phyloP scores from a whole-genome alignment of 2,113 vertebrate species.

The Stigmatopora nigra region DNA sequence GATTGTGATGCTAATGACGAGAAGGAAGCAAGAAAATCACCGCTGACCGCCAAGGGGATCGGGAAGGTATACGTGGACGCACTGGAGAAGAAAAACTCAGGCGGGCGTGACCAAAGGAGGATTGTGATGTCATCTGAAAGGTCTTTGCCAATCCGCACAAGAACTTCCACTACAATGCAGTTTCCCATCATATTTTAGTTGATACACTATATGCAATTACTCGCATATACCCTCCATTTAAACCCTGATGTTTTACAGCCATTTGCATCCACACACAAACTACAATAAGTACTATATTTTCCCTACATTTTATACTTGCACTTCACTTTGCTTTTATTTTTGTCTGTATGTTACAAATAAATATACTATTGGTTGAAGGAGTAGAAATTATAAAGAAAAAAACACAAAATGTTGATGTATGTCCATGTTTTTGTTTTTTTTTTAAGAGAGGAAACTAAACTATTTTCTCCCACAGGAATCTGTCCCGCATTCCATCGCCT shows the following conservation, averaged over 20 bases:
- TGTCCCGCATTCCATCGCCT: slow-evolving; percentile 60
- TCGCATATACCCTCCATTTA: no score
- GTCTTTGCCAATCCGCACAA: slow-evolving; percentile 51
- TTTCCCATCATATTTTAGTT: neutral
- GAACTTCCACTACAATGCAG: neutral
- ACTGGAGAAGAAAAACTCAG: slow-evolving; percentile 49
- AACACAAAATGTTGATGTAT: neutral
- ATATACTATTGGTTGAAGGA: no score
- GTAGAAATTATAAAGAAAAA: no score
- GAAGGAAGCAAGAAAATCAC: slow-evolving; percentile 10
- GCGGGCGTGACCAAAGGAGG: slow-evolving; percentile 42
- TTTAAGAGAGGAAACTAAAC: neutral
- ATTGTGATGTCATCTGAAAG: slow-evolving; percentile 64
- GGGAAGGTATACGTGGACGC: slow-evolving; percentile 55
- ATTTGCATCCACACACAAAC: neutral
- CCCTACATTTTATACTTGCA: neutral
- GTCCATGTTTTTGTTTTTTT: neutral
- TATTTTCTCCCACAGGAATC: slow-evolving; percentile 51
- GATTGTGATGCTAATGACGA: slow-evolving; percentile 7
- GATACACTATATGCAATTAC: no score
- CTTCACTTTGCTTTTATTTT: neutral
- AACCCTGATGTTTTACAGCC: no score
- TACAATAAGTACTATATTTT: neutral
- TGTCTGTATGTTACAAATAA: no score
- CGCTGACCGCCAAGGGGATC: slow-evolving; percentile 48